Evolutionary conservation across 2,113 vertebrate species (phyloP).

Genomic region (Forbesichthys papilliferus): DNA sequence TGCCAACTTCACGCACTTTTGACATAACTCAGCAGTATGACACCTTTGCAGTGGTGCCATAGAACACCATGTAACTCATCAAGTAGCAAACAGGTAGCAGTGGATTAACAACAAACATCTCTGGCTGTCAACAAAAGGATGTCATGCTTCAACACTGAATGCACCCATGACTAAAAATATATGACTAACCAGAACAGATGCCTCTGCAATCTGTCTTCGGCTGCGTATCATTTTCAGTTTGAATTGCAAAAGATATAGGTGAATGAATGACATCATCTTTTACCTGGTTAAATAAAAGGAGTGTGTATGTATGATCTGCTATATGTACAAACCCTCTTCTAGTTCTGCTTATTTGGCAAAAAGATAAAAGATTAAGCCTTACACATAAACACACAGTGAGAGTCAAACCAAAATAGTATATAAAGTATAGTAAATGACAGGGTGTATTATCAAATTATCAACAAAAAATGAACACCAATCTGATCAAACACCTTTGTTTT

Average conservation of each 20-base stretch:
- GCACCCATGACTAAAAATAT: no score
- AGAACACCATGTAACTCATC: neutral
- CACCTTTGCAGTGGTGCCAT: neutral
- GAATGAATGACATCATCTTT: neutral
- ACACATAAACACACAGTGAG: no score
- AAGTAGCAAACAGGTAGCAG: neutral
- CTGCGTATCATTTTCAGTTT: neutral
- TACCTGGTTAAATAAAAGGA: no score
- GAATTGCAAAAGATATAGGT: no score
- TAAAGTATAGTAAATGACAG: slow-evolving; percentile 32
- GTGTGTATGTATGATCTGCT: no score
- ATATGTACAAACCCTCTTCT: no score
- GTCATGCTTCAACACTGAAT: no score
- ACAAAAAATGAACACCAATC: neutral
- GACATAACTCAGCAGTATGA: slow-evolving; percentile 5
- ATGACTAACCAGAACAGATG: neutral
- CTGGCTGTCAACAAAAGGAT: no score
- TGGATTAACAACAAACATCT: no score
- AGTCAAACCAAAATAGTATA: slow-evolving; percentile 25
- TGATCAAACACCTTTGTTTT: slow-evolving; percentile 19
- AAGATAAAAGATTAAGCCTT: no score
- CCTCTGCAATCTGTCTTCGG: neutral
- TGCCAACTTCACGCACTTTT: neutral
- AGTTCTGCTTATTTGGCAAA: no score
- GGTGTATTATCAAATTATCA: slow-evolving; percentile 22